phyloP scores from a whole-genome alignment of 2,797 vertebrate genomes.

The Gymnoscopelus microlampas region DNA sequence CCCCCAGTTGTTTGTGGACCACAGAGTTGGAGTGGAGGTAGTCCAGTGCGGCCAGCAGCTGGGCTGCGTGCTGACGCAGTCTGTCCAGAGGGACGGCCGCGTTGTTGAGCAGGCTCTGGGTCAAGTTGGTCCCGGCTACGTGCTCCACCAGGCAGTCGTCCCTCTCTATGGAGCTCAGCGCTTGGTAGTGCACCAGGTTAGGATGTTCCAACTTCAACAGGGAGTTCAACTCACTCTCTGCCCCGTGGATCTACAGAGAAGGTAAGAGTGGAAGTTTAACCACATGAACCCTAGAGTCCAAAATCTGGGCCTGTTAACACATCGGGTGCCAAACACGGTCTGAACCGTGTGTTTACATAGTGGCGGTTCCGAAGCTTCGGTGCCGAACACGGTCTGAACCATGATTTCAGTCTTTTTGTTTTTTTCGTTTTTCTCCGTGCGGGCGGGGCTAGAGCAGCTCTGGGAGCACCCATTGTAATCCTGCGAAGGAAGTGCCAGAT shows the following conservation, averaged over 20 bases:
- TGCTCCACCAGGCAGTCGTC: constrained; percentile 89
- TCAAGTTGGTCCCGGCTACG: constrained; percentile 83
- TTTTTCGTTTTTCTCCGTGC: too few relatives aligned
- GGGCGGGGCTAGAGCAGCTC: too few relatives aligned
- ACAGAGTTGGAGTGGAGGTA: constrained; percentile 95
- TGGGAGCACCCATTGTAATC: too few relatives aligned
- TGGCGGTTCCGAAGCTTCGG: too few relatives aligned
- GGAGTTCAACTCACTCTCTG: constrained; percentile 93
- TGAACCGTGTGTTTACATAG: too few relatives aligned
- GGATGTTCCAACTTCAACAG: constrained; percentile 90
- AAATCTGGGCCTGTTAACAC: too few relatives aligned
- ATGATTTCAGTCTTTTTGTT: too few relatives aligned
- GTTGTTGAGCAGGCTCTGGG: constrained; percentile 75
- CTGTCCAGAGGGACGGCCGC: constrained; percentile 83
- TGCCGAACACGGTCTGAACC: too few relatives aligned
- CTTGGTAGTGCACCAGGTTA: constrained; percentile 88
- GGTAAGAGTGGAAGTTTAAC: background rate
- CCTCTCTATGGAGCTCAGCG: constrained; percentile 85
- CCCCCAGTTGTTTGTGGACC: constrained; percentile 91
- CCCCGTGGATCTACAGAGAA: constrained; percentile 88
- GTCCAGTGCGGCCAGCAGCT: constrained; percentile 89
- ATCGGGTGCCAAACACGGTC: too few relatives aligned
- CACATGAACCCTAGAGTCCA: background rate
- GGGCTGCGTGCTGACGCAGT: constrained; percentile 85
- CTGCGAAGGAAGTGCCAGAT: too few relatives aligned